These are phyloP conservation scores for Rana temporaria DNA, from an alignment of 2,113 vertebrate genomes.

Conservation along the genomic window DNA sequence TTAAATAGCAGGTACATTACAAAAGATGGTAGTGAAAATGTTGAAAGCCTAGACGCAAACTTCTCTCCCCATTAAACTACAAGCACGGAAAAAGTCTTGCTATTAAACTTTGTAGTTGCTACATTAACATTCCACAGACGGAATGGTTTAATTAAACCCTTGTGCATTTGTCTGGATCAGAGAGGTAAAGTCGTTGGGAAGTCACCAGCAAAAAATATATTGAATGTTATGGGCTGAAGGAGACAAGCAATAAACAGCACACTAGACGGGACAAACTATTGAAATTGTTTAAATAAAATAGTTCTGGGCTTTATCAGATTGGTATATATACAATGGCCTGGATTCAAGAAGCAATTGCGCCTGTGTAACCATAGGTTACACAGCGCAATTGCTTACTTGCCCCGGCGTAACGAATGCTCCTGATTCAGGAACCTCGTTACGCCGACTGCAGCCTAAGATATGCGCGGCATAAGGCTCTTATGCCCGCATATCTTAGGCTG, in stretches of 20 bases:
- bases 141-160: slow-evolving; percentile 46
- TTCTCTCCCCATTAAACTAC: slow-evolving; percentile 7
- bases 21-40: neutral
- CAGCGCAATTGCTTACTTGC: too few relatives aligned
- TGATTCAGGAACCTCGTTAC: too few relatives aligned
- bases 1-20: neutral
- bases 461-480: too few relatives aligned
- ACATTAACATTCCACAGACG: slow-evolving; percentile 21
- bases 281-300: too few relatives aligned
- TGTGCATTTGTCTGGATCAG: slow-evolving; percentile 2
- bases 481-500: too few relatives aligned
- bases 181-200: slow-evolving; percentile 34
- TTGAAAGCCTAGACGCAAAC: neutral
- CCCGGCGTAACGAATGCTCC: too few relatives aligned
- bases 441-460: too few relatives aligned
- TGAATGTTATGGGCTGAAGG: slow-evolving; percentile 47
- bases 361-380: too few relatives aligned
- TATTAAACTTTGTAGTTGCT: slow-evolving; percentile 26
- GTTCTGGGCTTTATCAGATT: too few relatives aligned
- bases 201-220: neutral
- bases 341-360: too few relatives aligned
- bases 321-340: too few relatives aligned
- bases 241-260: slow-evolving; percentile 21
- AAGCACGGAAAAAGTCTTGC: neutral
- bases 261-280: too few relatives aligned